Evolutionary conservation across 2,888 invertebrate genomes (phyloP), one percentile per base, ranked within the genome.

Genomic region (Drosophila subquinaria): DNA sequence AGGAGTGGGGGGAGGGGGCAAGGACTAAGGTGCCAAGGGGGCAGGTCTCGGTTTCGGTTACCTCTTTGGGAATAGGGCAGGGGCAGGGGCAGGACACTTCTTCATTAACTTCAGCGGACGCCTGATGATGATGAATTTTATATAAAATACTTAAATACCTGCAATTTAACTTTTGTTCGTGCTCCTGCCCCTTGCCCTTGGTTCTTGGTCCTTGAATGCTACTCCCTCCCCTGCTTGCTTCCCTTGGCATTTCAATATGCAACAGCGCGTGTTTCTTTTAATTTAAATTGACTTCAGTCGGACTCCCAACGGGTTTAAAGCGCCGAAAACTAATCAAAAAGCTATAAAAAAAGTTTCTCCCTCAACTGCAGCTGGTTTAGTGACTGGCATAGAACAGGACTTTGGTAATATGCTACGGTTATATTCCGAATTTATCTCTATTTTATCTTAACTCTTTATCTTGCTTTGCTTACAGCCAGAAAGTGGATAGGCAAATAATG

Each of bases 61-160:
- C 48, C 50, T 17, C 15, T 17, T n/a, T 11, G 15, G 17, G 6
- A 5, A 10, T 5, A 9, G 35, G 40, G 23, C 11, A 27, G 11
- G 20, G 17, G 8, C 36, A n/a, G n/a, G 30, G 17, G 11, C 36
- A 35, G 30, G 62, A 15, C 67, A 66, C 72, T 72, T 73, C 82
- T 87, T 87, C 74, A 87, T 84, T 88, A 87, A 82, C 76, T 88
- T 60, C 55, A 60, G 61, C 71, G 78, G 43, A 61, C 62, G 76
- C 76, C 76, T 84, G 88, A 84, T 87, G 88, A 84, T 84, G 84
- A 84, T 88, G 84, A 84, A 84, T 84, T 84, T 84, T 85, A 85
- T 85, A 90, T 91, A 89, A 90, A 91, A 91, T 84, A 77, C 89
- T 91, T 91, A 91, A 91, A 91, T 91, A 91, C 91, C 90, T 85